phyloP scores from a whole-genome alignment of 2,113 vertebrate species.

The Chloropsis hardwickii region DNA sequence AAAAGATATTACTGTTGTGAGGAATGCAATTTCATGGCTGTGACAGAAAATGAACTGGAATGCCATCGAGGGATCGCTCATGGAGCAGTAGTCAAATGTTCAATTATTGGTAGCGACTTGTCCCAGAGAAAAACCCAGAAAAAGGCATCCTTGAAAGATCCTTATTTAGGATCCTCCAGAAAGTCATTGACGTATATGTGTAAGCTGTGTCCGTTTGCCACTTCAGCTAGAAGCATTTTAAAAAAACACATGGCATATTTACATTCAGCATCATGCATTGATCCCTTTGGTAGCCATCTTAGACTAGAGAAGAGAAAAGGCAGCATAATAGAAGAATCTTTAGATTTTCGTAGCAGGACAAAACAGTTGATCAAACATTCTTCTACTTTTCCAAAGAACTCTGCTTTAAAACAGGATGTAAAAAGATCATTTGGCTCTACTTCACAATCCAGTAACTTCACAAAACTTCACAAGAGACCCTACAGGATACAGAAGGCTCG shows the following conservation, averaged over 20 bases:
- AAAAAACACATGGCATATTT: conserved; percentile 81
- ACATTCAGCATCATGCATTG: conserved; percentile 72
- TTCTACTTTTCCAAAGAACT: conserved; percentile 82
- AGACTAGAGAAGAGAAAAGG: conserved; percentile 77
- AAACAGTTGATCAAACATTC: conserved; percentile 75
- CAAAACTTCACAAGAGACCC: conserved; percentile 83
- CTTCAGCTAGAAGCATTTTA: conserved; percentile 75
- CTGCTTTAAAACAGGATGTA: conserved; percentile 79
- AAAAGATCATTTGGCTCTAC: conserved; percentile 76
- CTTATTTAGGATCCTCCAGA: conserved; percentile 69
- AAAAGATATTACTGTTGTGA: conserved; percentile 88
- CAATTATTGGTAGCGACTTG: conserved; percentile 62
- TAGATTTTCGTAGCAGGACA: conserved; percentile 65
- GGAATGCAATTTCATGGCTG: conserved; percentile 85
- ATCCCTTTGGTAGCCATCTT: conserved; percentile 71
- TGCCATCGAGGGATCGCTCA: conserved; percentile 81
- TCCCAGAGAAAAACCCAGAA: conserved; percentile 76
- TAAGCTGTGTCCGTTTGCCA: conserved; percentile 81
- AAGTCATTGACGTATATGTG: conserved; percentile 73
- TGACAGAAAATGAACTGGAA: conserved; percentile 82
- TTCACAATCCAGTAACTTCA: conserved; percentile 74
- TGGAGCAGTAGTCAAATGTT: conserved; percentile 75
- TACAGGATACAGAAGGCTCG: conserved; percentile 83
- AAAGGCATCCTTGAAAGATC: conserved; percentile 72
- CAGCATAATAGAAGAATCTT: conserved; percentile 66